phyloP scores from a whole-genome alignment of 2,797 vertebrate species.

The Gallinago nigripennis region DNA sequence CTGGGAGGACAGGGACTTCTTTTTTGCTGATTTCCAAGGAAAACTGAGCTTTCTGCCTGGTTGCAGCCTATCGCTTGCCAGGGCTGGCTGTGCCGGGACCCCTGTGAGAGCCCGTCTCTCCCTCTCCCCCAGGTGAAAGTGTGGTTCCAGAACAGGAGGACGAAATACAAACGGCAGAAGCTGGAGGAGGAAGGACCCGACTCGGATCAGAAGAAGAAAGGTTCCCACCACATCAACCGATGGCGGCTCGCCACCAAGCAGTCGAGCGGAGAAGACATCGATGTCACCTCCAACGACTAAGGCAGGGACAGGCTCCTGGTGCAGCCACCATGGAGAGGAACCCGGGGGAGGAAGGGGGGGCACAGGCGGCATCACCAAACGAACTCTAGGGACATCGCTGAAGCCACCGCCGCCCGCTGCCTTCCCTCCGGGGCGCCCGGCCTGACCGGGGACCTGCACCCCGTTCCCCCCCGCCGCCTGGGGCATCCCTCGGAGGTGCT shows the following conservation, averaged over 20 bases:
- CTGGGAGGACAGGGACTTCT: no score
- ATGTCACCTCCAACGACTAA: conserved; percentile 96
- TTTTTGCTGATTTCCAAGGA: accelerated
- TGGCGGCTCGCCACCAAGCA: conserved; percentile 98
- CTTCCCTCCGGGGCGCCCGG: neutral
- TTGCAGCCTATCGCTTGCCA: accelerated
- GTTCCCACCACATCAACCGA: conserved; percentile 96
- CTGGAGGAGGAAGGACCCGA: conserved; percentile 97
- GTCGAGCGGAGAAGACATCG: conserved; percentile 92
- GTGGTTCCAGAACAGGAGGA: conserved; percentile 98
- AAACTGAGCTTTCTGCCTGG: neutral
- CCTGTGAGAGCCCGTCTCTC: accelerated
- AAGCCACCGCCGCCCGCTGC: neutral
- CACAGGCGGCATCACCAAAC: neutral
- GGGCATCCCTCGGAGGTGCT: neutral
- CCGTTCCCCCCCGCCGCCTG: neutral
- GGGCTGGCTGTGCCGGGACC: accelerated
- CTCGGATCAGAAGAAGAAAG: conserved; percentile 96
- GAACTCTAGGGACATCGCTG: neutral
- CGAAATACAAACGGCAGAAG: conserved; percentile 98
- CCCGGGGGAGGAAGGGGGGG: neutral
- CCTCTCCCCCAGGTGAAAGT: conserved; percentile 89
- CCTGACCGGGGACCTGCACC: neutral
- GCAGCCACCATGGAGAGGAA: conserved; percentile 49
- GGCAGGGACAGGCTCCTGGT: conserved; percentile 9